These are phyloP conservation scores for Diprion similis DNA, from an alignment of 1,140 invertebrate species.

Conservation along the genomic window DNA sequence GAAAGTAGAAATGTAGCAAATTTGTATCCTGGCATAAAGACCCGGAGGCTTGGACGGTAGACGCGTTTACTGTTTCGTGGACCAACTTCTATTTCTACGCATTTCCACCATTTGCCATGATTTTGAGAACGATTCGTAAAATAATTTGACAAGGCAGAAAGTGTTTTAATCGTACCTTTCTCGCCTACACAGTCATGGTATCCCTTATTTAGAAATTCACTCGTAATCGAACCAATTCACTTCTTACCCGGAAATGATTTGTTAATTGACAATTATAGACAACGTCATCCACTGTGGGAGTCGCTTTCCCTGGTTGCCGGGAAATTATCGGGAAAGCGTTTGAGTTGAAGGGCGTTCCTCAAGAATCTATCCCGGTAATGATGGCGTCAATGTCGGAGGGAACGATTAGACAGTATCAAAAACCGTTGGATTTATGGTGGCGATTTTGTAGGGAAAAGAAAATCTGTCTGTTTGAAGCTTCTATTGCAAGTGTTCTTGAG, in stretches of 20 bases:
- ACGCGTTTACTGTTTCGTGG: constrained; percentile 41
- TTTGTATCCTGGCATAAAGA: constrained; percentile 38
- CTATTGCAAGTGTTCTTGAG: neutral
- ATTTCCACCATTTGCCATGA: constrained; percentile 37
- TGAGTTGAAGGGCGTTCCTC: neutral
- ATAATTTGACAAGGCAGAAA: constrained; percentile 32
- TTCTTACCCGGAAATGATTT: neutral
- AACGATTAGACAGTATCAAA: constrained; percentile 30
- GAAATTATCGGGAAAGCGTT: constrained; percentile 23
- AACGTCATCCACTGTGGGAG: constrained; percentile 10
- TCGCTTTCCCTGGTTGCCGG: neutral
- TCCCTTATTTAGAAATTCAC: constrained; percentile 23
- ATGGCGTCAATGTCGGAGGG: constrained; percentile 19
- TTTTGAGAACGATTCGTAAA: constrained; percentile 34
- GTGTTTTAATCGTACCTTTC: constrained; percentile 43
- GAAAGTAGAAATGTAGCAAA: constrained; percentile 32
- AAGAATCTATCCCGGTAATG: constrained; percentile 17
- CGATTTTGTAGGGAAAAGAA: constrained; percentile 23
- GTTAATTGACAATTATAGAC: constrained; percentile 15
- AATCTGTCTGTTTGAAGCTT: neutral
- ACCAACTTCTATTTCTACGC: constrained; percentile 35
- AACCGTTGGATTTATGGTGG: constrained; percentile 22
- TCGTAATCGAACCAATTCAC: neutral
- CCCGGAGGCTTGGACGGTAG: constrained; percentile 29
- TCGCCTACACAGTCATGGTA: constrained; percentile 42